Base-by-base conservation (phyloP, 2,797 vertebrate genomes). In the Miichthys miiuy region DNA sequence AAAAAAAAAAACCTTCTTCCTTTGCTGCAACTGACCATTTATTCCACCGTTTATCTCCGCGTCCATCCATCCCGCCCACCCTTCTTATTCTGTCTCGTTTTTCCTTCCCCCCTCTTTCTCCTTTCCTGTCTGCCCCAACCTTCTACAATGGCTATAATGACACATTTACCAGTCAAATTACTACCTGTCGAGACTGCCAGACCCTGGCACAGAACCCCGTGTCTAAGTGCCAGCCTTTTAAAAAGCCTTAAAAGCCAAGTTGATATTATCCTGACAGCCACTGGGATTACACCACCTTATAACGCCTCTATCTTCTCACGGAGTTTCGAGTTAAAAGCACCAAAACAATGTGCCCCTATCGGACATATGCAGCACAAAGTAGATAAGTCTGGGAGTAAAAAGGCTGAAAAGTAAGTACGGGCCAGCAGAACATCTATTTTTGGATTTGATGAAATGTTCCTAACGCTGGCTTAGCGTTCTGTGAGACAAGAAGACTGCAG, bases 141-240 rank as follows among this genome's bases (percentile, higher is more conserved):
- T 72, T 89, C 81, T 72, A 87, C 87, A 90, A 83, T 88, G 69
- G 83, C 89, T 83, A 77, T 94, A 93, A 94, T 94, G 91, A 94
- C 94, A 94, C 90, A 94, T 94, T 93, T 91, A 94, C 87, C 87
- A 89, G 89, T 89, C 80, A 94, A 94, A 95, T 93, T 88, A 94
- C 89, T 91, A 93, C 89, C 87, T 92, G 86, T 87, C 72, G 81
- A 84, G 82, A 90, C 88, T 91, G 89, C 83, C 68, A 82, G 87
- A 87, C 84, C 83, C 68, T 87, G 89, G 90, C 88, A 88, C 82
- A 63, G 79, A 82, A 87, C 61, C 87, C 64, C 21, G 60, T 51
- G 85, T 91, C 86, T 92, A 90, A 91, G 85, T 86, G 85, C 83
- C 88, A 84, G 80, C 85, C 84, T 82, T 83, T 88, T 84, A 86